Conservation (phyloP, 2,888 invertebrate genomes). For the Syritta pipiens region DNA sequence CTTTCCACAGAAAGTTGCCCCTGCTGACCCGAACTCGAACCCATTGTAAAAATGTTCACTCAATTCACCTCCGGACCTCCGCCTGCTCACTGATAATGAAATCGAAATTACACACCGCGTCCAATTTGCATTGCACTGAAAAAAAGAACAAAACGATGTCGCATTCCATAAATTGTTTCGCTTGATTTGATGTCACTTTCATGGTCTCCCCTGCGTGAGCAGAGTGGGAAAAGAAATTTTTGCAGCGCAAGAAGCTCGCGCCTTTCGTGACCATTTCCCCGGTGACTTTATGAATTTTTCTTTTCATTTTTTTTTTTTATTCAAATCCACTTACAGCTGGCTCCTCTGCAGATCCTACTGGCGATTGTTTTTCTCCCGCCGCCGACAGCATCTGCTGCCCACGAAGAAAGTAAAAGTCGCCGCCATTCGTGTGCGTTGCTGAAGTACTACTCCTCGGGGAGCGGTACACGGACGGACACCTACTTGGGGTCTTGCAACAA, state of each 20-base stretch:
- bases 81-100: too few relatives aligned
- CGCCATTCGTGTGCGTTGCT: constrained; percentile 4
- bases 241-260: not conserved
- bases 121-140: constrained; percentile 26
- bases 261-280: not conserved
- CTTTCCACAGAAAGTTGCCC: too few relatives aligned
- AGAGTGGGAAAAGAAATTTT: constrained; percentile 4
- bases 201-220: constrained; percentile 24
- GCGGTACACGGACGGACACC: too few relatives aligned
- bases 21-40: too few relatives aligned
- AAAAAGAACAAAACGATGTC: too few relatives aligned
- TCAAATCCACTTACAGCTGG: constrained; percentile 31
- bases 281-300: constrained; percentile 38
- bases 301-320: too few relatives aligned
- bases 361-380: constrained; percentile 1
- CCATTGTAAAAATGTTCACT: too few relatives aligned
- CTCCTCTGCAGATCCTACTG: constrained; percentile 2
- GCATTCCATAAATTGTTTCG: constrained; percentile 54
- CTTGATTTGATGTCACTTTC: constrained; percentile 62
- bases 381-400: constrained; percentile 23
- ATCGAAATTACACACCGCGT: not conserved
- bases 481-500: constrained; percentile 41
- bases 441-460: constrained; percentile 17
- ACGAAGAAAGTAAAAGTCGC: constrained; percentile 61
- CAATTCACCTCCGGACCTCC: too few relatives aligned